phyloP scores from a whole-genome alignment of 2,113 vertebrate genomes.

The Pyrgilauda ruficollis region DNA sequence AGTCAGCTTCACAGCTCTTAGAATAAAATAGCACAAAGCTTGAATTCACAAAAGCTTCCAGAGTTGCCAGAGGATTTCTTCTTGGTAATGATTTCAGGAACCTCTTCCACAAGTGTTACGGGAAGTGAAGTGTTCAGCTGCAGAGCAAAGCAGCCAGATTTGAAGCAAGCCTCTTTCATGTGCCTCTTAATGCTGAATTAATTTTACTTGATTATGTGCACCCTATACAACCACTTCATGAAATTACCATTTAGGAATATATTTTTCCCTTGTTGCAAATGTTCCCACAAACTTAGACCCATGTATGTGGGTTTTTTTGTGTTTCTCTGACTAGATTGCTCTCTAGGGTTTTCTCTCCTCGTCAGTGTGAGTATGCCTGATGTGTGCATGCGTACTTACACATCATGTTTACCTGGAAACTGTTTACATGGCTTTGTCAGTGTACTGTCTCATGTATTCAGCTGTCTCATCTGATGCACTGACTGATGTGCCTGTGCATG shows the following conservation, averaged over 20 bases:
- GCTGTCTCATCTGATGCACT: not conserved
- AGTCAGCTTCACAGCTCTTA: not conserved
- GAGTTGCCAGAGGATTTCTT: not conserved
- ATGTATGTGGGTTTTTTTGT: not conserved
- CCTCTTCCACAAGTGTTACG: not conserved
- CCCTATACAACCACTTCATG: not conserved
- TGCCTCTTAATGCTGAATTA: not conserved
- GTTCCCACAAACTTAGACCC: not conserved
- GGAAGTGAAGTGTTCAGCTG: not conserved
- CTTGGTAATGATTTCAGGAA: not conserved
- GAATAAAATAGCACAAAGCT: not conserved
- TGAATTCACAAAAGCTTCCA: not conserved
- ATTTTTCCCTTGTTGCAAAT: not conserved
- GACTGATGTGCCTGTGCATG: constrained; percentile 14
- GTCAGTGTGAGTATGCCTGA: not conserved
- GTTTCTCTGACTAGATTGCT: constrained; percentile 37
- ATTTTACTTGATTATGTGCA: not conserved
- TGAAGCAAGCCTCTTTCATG: not conserved
- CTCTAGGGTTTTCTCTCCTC: constrained; percentile 3
- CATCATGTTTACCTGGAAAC: not conserved
- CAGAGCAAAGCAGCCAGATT: not conserved
- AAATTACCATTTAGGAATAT: not conserved
- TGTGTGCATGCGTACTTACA: not conserved
- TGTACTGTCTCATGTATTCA: not conserved
- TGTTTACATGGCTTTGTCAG: not conserved